Evolutionary conservation across 2,888 invertebrate genomes (phyloP).

Genomic region (Argyresthia albistria): DNA sequence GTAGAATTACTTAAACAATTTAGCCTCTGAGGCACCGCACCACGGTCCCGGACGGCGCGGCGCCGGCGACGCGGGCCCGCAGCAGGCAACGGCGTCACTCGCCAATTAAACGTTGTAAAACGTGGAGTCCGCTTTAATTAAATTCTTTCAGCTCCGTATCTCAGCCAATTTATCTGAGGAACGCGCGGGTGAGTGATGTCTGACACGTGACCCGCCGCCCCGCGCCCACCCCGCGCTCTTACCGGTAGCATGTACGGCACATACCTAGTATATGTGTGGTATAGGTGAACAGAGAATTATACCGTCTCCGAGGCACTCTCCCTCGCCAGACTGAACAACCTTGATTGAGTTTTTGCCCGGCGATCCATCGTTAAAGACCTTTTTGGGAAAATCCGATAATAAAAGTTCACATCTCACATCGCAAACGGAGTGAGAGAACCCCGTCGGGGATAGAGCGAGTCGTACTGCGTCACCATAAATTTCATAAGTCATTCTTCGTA

Average conservation of each 20-base stretch:
- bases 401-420: constrained; percentile 16
- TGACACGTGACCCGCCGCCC: not conserved
- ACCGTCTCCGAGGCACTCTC: too few species aligned
- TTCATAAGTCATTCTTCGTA: constrained; percentile 17
- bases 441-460: constrained; percentile 1
- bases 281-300: too few species aligned
- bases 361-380: constrained; percentile 3
- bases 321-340: not conserved
- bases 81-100: not conserved
- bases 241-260: not conserved
- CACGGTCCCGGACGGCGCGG: not conserved
- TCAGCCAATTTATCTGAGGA: constrained; percentile 4
- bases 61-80: not conserved
- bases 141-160: constrained; percentile 11
- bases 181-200: constrained; percentile 6
- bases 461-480: constrained; percentile 13
- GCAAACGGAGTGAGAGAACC: not conserved
- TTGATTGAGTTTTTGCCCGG: constrained; percentile 3
- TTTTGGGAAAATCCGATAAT: constrained; percentile 13
- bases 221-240: not conserved
- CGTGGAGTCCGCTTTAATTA: constrained; percentile 4
- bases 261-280: too few species aligned
- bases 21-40: too few species aligned
- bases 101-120: constrained; percentile 3
- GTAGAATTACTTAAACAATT: too few species aligned